Evolutionary conservation across 2,797 vertebrate genomes (phyloP).

Genomic region (Fundulus diaphanus): DNA sequence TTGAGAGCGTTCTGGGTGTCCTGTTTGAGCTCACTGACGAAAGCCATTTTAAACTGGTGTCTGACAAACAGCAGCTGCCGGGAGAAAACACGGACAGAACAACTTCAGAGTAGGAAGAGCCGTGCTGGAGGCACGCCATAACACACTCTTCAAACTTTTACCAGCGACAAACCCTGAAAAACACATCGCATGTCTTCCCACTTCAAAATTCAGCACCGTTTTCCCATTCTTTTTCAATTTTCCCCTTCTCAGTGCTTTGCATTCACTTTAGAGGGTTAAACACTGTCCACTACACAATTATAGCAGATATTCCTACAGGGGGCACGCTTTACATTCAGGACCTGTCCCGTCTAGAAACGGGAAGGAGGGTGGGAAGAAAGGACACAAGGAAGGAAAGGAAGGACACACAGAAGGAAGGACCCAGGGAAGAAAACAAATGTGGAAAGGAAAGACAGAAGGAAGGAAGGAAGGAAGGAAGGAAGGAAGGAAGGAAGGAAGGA

Average conservation of each 20-base stretch:
- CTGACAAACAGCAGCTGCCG: constrained; percentile 94
- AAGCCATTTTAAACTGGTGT: constrained; percentile 98
- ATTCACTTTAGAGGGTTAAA: neutral
- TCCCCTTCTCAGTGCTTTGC: neutral
- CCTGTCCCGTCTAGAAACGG: too few species aligned
- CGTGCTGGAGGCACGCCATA: neutral
- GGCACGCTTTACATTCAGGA: neutral
- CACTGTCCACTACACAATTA: neutral
- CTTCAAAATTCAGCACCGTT: neutral
- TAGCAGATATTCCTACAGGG: neutral
- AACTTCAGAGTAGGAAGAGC: too few species aligned
- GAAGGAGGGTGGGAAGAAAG: too few species aligned
- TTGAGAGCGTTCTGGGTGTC: constrained; percentile 97
- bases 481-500: too few species aligned
- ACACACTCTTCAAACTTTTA: neutral
- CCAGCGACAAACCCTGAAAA: neutral
- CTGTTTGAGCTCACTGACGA: constrained; percentile 98
- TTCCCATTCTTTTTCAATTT: neutral
- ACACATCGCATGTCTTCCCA: neutral
- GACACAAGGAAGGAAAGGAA: too few species aligned
- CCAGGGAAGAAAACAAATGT: too few species aligned
- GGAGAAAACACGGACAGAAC: neutral
- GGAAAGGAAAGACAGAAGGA: too few species aligned
- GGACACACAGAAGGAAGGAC: too few species aligned
- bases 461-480: too few species aligned